Evolutionary conservation across 2,797 vertebrate species (phyloP), one percentile per base, ranked within the genome.

Genomic region (Anguilla pacifica): DNA sequence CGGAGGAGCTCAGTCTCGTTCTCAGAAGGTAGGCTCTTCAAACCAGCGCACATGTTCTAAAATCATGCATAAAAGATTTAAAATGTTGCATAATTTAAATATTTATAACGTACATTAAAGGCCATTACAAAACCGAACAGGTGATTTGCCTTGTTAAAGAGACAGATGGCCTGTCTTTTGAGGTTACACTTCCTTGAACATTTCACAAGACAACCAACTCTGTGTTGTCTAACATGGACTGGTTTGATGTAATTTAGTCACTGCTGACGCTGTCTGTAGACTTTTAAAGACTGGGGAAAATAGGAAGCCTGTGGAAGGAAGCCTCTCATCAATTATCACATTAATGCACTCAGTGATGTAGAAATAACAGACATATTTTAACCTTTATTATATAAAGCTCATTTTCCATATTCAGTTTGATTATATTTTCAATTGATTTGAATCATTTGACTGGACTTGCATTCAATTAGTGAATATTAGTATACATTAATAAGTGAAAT

Each of bases 71-170:
- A 61, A 96, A 97, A 95, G 95, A 96, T 96, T 96, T 88, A 96
- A 86, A 28, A 53, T 51, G 89, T 55, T 92, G 89, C 92, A 95
- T 96, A 94, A 96, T 96, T 96, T 90, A 96, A 93, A 95, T 95
- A 96, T 96, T 96, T 96, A 96, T 95, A 95, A 95, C 94, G 95
- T 95, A 96, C 95, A 97, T 97, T 97, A 96, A 96, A 95, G 95
- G 91, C 95, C 95, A 95, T 96, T 96, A 94, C 89, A 91, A 94
- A 67, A 91, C 92, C 93, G 95, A 96, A 95, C 94, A 93, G 91
- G 91, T 88, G 84, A 89, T 88, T 91, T 57, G 88, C 90, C 89
- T 92, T 92, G 90, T 91, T 95, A 93, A 92, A 92, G 93, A 93
- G 87, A 81, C 61, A 84, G 82, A 22, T 35, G 22, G 15, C 6